These are phyloP conservation scores for Parnassius mnemosyne DNA, from an alignment of 2,888 invertebrate species.

Conservation along the genomic window DNA sequence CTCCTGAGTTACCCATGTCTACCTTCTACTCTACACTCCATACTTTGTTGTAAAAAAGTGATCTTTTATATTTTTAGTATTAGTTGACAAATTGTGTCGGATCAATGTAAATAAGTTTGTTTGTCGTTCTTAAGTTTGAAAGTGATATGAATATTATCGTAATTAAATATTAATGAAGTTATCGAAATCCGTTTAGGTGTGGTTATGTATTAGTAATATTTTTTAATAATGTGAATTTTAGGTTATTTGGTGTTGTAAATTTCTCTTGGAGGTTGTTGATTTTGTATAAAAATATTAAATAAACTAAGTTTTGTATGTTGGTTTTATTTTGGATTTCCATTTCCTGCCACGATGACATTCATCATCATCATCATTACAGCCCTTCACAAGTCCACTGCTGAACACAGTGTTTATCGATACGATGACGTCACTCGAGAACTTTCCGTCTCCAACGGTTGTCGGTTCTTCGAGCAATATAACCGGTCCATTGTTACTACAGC, in stretches of 20 bases:
- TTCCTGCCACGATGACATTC: too few relatives aligned
- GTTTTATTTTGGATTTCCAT: constrained; percentile 11
- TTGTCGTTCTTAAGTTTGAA: constrained; percentile 3
- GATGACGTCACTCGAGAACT: too few relatives aligned
- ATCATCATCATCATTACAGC: too few relatives aligned
- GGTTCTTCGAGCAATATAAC: too few relatives aligned
- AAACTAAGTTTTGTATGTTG: constrained; percentile 19
- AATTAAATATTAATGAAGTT: background rate
- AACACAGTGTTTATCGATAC: too few relatives aligned
- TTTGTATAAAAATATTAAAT: constrained; percentile 29
- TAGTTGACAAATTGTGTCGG: background rate
- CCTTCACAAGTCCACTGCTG: too few relatives aligned
- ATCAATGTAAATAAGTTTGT: background rate
- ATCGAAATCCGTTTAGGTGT: constrained; percentile 2
- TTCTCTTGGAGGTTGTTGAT: constrained; percentile 29
- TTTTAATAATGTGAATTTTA: constrained; percentile 14
- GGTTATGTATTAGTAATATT: constrained; percentile 12
- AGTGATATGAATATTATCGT: constrained; percentile 3
- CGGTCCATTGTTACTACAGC: too few relatives aligned
- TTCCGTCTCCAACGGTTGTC: too few relatives aligned
- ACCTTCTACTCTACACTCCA: too few relatives aligned
- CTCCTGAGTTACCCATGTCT: too few relatives aligned
- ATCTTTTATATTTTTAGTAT: constrained; percentile 3
- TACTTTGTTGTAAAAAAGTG: too few relatives aligned
- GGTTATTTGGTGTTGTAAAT: constrained; percentile 27